These are phyloP conservation scores for Coelinius sp. DNA, from an alignment of 2,888 invertebrate species.

Conservation along the genomic window DNA sequence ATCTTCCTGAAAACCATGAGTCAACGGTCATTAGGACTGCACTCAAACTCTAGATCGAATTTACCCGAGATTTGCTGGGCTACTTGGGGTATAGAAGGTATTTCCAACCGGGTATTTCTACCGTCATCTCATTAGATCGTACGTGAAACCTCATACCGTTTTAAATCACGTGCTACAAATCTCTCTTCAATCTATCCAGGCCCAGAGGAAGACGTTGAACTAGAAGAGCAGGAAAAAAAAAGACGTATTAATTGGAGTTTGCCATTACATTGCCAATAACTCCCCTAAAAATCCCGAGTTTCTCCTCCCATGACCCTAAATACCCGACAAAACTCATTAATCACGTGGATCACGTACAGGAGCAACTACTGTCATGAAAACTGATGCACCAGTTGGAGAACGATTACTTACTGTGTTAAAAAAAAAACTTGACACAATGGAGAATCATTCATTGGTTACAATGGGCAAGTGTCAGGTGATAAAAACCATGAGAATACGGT, in stretches of 20 bases:
- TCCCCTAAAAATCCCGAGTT: background rate
- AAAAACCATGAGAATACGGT: background rate
- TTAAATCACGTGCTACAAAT: slow-evolving; percentile 14
- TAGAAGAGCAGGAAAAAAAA: background rate
- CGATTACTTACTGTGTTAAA: slow-evolving; percentile 8
- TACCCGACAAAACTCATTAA: background rate
- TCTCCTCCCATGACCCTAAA: background rate
- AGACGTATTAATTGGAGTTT: background rate
- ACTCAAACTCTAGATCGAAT: slow-evolving; percentile 1
- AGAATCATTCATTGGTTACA: background rate
- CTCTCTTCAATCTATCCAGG: background rate
- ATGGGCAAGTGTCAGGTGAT: background rate
- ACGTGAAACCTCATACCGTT: slow-evolving; percentile 17
- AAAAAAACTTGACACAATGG: slow-evolving; percentile 12
- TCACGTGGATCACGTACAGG: background rate
- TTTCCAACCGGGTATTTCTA: background rate
- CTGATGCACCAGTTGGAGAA: slow-evolving; percentile 12
- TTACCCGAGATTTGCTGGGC: background rate
- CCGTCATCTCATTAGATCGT: slow-evolving; percentile 24
- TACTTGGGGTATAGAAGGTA: background rate
- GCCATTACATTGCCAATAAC: background rate
- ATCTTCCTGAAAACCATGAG: background rate
- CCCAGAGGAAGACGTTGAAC: background rate
- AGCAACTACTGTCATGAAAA: slow-evolving; percentile 7
- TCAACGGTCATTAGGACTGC: slow-evolving; percentile 4